A percentile compares a stretch with the other conserved stretches of the same genome.
These are phyloP conservation scores for Porites lutea DNA, from an alignment of 64 coral and sea anemone genomes.

Conservation along the genomic window DNA sequence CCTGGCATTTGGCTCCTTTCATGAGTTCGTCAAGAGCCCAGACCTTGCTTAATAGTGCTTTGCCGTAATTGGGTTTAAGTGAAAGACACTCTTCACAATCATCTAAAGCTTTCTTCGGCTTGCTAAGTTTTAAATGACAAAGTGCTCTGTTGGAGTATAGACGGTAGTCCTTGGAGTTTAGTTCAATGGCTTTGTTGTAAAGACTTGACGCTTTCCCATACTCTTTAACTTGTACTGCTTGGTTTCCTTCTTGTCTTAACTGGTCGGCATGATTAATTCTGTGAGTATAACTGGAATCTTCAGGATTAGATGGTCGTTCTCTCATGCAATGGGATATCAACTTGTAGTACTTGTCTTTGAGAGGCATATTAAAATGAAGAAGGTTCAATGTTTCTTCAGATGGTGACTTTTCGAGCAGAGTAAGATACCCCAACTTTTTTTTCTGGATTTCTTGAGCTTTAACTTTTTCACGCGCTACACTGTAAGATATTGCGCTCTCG, in stretches of 20 bases:
- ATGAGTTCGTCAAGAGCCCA: constrained; percentile 68
- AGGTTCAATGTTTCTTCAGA: constrained; percentile 10
- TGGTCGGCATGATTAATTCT: constrained; percentile 5
- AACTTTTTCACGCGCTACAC: constrained; percentile 72
- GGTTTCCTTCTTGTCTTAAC: constrained; percentile 71
- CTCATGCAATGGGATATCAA: constrained; percentile 84
- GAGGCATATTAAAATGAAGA: constrained; percentile 55
- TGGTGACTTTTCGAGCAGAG: constrained; percentile 14
- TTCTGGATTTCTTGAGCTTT: constrained; percentile 70
- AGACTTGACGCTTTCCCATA: constrained; percentile 34
- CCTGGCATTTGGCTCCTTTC: neutral
- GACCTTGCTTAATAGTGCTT: constrained; percentile 71
- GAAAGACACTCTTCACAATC: constrained; percentile 85
- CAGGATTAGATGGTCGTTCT: neutral
- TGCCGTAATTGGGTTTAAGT: constrained; percentile 38
- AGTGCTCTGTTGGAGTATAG: constrained; percentile 73
- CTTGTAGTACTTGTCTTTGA: constrained; percentile 66
- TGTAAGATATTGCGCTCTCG: constrained; percentile 68
- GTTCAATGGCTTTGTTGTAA: constrained; percentile 63
- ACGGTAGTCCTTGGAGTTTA: constrained; percentile 37
- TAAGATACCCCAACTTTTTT: constrained; percentile 60
- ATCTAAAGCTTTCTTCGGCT: constrained; percentile 56
- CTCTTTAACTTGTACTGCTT: constrained; percentile 29
- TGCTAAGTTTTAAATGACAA: constrained; percentile 63
- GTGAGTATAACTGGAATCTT: neutral